Evolutionary conservation across 35 echinoderm and acorn worm genomes (phyloP).

Genomic region (Lytechinus variegatus): DNA sequence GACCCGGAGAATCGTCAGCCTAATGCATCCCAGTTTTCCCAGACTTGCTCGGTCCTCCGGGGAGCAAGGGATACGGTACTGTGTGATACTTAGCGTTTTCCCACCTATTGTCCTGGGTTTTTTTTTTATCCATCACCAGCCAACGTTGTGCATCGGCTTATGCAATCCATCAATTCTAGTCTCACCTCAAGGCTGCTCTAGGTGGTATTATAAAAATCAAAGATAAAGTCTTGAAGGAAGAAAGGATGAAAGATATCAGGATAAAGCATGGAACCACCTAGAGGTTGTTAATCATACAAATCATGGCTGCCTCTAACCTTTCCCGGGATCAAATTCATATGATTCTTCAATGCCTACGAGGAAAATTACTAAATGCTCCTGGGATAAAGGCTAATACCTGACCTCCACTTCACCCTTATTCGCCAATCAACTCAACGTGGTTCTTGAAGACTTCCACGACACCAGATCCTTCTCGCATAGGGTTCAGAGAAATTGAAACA

Average conservation of each 20-base stretch:
- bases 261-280: not conserved
- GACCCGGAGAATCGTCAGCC: not conserved
- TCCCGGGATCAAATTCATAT: not conserved
- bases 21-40: not conserved
- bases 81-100: not conserved
- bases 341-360: not conserved
- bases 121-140: not conserved
- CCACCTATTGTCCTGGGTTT: constrained; percentile 3
- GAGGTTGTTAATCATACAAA: not conserved
- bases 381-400: not conserved
- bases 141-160: not conserved
- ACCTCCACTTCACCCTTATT: not conserved
- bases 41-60: not conserved
- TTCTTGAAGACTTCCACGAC: not conserved
- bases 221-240: not conserved
- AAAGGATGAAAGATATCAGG: not conserved
- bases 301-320: not conserved
- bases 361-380: not conserved
- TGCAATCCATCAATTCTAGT: constrained; percentile 1
- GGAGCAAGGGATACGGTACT: not conserved
- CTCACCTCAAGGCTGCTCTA: not conserved
- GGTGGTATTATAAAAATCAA: not conserved
- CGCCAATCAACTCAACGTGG: not conserved
- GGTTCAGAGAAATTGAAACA: not conserved
- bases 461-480: not conserved